These are phyloP conservation scores for Nasonia oneida DNA, from an alignment of 2,888 invertebrate species.

Conservation along the genomic window DNA sequence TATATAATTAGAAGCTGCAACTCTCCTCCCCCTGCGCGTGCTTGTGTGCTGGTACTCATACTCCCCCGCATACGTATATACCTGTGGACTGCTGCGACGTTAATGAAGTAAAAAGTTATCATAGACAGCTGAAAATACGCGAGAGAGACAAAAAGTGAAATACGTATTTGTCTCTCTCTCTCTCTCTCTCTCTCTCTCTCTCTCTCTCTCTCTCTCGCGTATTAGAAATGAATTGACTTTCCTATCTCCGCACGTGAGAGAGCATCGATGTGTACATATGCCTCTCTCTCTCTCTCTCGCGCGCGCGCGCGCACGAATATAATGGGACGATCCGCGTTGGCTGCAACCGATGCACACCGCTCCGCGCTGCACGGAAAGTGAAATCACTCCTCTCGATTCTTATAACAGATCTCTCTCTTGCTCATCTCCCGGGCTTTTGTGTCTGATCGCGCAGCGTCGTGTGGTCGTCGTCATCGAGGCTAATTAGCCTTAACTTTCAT, in stretches of 20 bases:
- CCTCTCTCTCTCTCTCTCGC: not conserved
- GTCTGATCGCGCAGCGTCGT: not conserved
- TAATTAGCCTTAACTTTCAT: conserved; percentile 46
- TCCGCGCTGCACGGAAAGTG: conserved; percentile 30
- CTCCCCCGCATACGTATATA: not conserved
- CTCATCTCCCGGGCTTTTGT: not conserved
- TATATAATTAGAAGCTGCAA: conserved; percentile 10
- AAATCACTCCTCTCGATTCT: conserved; percentile 30
- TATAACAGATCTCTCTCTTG: not conserved
- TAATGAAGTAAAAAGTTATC: no score
- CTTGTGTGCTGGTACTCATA: not conserved
- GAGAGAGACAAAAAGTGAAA: conserved; percentile 44
- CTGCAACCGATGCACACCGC: not conserved
- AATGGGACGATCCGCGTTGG: conserved; percentile 34
- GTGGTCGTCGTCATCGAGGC: conserved; percentile 14
- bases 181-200: no score
- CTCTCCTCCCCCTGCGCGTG: no score
- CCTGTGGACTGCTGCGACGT: no score
- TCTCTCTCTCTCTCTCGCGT: not conserved
- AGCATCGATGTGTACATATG: conserved; percentile 11
- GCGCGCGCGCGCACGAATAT: not conserved
- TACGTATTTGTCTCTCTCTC: not conserved
- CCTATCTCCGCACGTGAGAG: conserved; percentile 36
- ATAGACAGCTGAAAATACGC: no score
- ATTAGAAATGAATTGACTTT: conserved; percentile 55